Evolutionary conservation across 1,140 invertebrate genomes (phyloP).

Genomic region (Drosophila orosa): DNA sequence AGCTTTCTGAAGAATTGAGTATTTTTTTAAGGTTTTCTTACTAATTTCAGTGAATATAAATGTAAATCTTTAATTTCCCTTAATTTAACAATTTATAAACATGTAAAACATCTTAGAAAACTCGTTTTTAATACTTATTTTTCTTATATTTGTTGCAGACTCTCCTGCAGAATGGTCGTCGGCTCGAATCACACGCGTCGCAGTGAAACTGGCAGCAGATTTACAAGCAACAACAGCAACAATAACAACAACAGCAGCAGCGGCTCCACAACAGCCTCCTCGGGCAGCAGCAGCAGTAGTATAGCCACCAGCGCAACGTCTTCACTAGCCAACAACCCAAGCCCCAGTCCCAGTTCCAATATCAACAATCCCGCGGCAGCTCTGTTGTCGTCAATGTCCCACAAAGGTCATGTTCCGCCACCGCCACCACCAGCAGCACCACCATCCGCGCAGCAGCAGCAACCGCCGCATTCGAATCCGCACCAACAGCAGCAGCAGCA

Average conservation of each 20-base stretch:
- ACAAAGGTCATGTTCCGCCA: slow-evolving; percentile 59
- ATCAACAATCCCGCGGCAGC: slow-evolving; percentile 44
- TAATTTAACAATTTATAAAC: background rate
- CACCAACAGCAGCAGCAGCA: slow-evolving; percentile 48
- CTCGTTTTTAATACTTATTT: background rate
- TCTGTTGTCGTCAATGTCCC: slow-evolving; percentile 74
- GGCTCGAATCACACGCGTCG: slow-evolving; percentile 82
- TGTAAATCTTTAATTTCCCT: no score
- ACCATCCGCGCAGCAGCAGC: slow-evolving; percentile 30
- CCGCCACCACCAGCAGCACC: slow-evolving; percentile 29
- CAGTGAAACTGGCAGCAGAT: slow-evolving; percentile 77
- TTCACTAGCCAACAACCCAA: slow-evolving; percentile 49
- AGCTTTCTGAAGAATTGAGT: no score
- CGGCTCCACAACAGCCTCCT: slow-evolving; percentile 26
- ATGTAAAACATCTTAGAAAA: background rate
- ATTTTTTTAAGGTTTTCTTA: background rate
- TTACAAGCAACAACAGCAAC: slow-evolving; percentile 54
- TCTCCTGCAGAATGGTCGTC: slow-evolving; percentile 81
- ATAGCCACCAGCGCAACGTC: slow-evolving; percentile 65
- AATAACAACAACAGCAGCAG: slow-evolving; percentile 41
- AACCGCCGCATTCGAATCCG: slow-evolving; percentile 7
- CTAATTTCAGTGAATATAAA: background rate
- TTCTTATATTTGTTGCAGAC: slow-evolving; percentile 46
- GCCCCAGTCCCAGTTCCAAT: slow-evolving; percentile 4
- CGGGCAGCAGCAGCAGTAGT: slow-evolving; percentile 18